These are phyloP conservation scores for Abrostola triplasia DNA, from an alignment of 2,888 invertebrate species.

Conservation along the genomic window DNA sequence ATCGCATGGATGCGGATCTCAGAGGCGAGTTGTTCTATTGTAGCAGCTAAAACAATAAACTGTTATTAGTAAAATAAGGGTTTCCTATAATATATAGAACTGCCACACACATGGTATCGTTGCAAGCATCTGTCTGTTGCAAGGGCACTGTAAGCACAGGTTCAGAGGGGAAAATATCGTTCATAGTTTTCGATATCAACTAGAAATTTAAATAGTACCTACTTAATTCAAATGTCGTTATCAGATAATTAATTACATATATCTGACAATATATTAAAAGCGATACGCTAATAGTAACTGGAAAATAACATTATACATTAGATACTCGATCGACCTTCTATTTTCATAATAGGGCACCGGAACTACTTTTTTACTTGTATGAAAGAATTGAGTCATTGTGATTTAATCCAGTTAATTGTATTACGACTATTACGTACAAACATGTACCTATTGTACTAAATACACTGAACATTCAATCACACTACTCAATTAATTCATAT, in stretches of 20 bases:
- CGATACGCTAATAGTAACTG: neutral
- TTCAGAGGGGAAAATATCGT: neutral
- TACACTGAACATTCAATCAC: neutral
- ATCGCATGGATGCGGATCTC: slow-evolving; percentile 80
- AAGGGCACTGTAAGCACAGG: slow-evolving; percentile 9
- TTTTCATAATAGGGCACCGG: slow-evolving; percentile 41
- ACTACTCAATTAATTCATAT: slow-evolving; percentile 27
- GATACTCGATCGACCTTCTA: slow-evolving; percentile 27
- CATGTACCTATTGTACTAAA: neutral
- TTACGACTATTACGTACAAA: neutral
- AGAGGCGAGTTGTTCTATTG: slow-evolving; percentile 94
- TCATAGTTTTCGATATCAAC: neutral
- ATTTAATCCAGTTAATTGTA: neutral
- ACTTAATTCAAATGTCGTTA: no score
- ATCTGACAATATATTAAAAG: neutral
- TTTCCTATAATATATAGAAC: neutral
- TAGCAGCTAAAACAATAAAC: slow-evolving; percentile 91
- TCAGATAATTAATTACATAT: neutral
- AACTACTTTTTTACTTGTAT: slow-evolving; percentile 22
- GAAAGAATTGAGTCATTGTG: slow-evolving; percentile 20
- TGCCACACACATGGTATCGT: slow-evolving; percentile 9
- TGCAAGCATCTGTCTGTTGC: slow-evolving; percentile 3
- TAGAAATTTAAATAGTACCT: neutral
- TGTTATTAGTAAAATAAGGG: slow-evolving; percentile 64
- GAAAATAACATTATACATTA: neutral